These are phyloP conservation scores for Heliconius melpomene DNA, from an alignment of 1,140 invertebrate species.

Conservation along the genomic window DNA sequence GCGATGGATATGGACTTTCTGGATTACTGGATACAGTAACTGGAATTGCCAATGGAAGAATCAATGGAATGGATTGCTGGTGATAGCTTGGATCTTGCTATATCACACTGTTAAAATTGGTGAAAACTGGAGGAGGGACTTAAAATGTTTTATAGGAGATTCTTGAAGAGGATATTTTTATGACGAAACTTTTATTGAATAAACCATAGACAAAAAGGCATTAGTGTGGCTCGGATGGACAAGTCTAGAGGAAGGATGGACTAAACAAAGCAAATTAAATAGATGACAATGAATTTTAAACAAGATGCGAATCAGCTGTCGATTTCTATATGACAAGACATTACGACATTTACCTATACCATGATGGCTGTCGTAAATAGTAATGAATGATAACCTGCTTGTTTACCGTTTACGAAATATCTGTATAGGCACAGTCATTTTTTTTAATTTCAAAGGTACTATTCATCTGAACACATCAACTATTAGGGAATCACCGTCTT, in stretches of 20 bases:
- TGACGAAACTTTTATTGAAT: no score
- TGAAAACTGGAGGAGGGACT: no score
- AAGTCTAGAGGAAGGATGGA: no score
- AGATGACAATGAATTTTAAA: no score
- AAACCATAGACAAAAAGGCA: no score
- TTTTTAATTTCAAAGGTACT: slow-evolving; percentile 19
- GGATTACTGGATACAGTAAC: not conserved
- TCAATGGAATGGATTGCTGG: not conserved
- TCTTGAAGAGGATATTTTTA: no score
- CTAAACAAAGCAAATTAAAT: no score
- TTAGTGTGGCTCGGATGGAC: no score
- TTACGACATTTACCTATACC: not conserved
- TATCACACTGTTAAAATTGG: not conserved
- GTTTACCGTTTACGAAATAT: slow-evolving; percentile 63
- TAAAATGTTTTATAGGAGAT: no score
- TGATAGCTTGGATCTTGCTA: not conserved
- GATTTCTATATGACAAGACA: not conserved
- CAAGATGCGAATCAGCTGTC: no score
- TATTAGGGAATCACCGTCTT: slow-evolving; percentile 21
- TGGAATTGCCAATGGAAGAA: not conserved
- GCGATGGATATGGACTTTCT: not conserved
- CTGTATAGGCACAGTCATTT: slow-evolving; percentile 53
- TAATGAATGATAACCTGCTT: slow-evolving; percentile 62
- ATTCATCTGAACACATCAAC: slow-evolving; percentile 28
- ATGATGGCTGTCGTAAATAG: not conserved